Base-by-base conservation (phyloP, 2,888 invertebrate species). In the Opisthograptis luteolata region DNA sequence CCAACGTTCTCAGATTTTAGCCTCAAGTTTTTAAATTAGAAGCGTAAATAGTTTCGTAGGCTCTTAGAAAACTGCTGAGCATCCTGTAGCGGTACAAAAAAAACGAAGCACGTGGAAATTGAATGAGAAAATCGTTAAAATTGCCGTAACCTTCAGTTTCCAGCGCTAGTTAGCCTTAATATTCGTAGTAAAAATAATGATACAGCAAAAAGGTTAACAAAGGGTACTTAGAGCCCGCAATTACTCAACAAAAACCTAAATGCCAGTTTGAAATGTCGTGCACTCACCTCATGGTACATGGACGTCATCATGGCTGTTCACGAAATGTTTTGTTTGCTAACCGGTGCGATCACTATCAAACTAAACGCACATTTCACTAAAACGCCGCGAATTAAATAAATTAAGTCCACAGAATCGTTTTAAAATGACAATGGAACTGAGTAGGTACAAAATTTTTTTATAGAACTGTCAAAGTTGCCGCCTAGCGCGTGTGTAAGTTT, bases 231-330 rank as follows among this genome's bases (percentile, higher is more conserved):
- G 72, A 64, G 51, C 68, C 60, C 66, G 75, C 74, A 77, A 79
- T 81, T 85, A 79, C 80, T 66, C 70, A 74, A 81, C 79, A 86
- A 86, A 86, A 86, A 85, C 76, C 56, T 73, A 82, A 87, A 86
- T 85, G 82, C 61, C 86, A 85, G 69, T 64, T 61, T 61, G 66
- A 85, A 86, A 87, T 84, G 82, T 81, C 86, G 83, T 75, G 73
- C 87, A 85, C 89, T 89, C 81, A 89, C 89, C 89, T 90, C 89
- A 67, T 78, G 70, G 75, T 87, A 89, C 55, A 88, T 61, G 68
- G 89, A 86, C 76, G 85, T 87, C 89, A 89, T 90, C 67, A 81
- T 66, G 66, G 63, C 52, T 75, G 61, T 74, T 73, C 66, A 64
- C 69, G 64, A 62, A 62, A 66, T 70, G 73, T 79, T 80, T 76